These are phyloP conservation scores for Rhagoletis zephyria DNA, from an alignment of 1,140 invertebrate genomes.

Conservation along the genomic window DNA sequence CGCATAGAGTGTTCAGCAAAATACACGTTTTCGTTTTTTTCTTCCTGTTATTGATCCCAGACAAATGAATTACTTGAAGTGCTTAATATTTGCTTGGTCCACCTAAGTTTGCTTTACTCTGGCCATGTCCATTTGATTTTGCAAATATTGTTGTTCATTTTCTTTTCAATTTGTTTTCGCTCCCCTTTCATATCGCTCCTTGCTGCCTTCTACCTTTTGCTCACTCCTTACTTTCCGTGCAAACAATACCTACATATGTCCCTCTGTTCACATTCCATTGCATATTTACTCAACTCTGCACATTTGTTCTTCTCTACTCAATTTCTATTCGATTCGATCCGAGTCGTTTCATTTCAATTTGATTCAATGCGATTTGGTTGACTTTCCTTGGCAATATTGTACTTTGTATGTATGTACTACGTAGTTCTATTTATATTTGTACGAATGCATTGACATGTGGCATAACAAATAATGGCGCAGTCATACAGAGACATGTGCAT, in stretches of 20 bases:
- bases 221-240: not conserved
- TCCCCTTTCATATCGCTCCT: not conserved
- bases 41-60: not conserved
- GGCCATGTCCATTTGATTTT: constrained; percentile 2
- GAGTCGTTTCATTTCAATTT: constrained; percentile 6
- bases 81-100: constrained; percentile 22
- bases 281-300: not conserved
- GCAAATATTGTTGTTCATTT: constrained; percentile 25
- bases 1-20: not conserved
- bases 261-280: not conserved
- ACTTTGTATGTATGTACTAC: not conserved
- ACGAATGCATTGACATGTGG: constrained; percentile 15
- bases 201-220: not conserved
- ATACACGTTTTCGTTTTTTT: not conserved
- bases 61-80: constrained; percentile 16
- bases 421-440: not conserved
- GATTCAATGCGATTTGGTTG: constrained; percentile 9
- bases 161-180: not conserved
- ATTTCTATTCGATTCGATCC: not conserved
- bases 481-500: not conserved
- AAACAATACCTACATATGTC: not conserved
- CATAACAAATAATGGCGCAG: constrained; percentile 1
- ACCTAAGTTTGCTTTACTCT: constrained; percentile 11
- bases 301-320: not conserved
- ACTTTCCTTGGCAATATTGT: not conserved